phyloP scores from a whole-genome alignment of 2,888 invertebrate species.

The Troglohyphantes excavatus region DNA sequence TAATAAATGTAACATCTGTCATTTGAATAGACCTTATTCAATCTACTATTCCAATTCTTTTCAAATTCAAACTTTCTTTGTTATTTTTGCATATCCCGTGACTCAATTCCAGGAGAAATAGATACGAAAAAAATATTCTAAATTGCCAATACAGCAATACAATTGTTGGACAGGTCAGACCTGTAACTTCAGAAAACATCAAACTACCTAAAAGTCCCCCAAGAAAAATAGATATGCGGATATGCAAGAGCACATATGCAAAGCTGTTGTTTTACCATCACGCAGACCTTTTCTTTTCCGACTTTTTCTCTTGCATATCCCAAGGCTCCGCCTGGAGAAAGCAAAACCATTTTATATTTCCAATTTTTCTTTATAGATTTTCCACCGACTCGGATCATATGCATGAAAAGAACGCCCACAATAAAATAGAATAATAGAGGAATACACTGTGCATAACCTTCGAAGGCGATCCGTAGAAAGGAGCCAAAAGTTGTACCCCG shows the following conservation, averaged over 20 bases:
- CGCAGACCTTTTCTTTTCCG: not conserved
- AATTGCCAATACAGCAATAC: too few species aligned
- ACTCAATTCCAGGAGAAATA: too few species aligned
- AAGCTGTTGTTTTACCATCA: slow-evolving; percentile 73
- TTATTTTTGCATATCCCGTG: too few species aligned
- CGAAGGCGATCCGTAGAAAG: slow-evolving; percentile 1
- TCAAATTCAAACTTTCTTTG: too few species aligned
- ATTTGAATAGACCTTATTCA: too few species aligned
- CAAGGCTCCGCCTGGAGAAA: slow-evolving; percentile 11
- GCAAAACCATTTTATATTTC: slow-evolving; percentile 53
- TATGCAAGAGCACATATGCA: not conserved
- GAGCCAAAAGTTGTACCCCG: not conserved
- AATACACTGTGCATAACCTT: slow-evolving; percentile 27
- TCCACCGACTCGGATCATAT: slow-evolving; percentile 32
- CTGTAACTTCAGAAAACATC: not conserved
- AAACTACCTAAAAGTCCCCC: not conserved
- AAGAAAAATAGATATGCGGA: slow-evolving; percentile 3
- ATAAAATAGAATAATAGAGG: slow-evolving; percentile 63
- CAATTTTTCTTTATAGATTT: slow-evolving; percentile 57
- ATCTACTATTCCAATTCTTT: too few species aligned
- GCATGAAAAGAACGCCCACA: slow-evolving; percentile 55
- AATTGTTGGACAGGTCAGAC: not conserved
- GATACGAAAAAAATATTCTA: too few species aligned
- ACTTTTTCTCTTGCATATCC: slow-evolving; percentile 33
- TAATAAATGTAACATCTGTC: too few species aligned